Conservation (phyloP, 2,888 invertebrate genomes). For the Piscicola geometra region DNA sequence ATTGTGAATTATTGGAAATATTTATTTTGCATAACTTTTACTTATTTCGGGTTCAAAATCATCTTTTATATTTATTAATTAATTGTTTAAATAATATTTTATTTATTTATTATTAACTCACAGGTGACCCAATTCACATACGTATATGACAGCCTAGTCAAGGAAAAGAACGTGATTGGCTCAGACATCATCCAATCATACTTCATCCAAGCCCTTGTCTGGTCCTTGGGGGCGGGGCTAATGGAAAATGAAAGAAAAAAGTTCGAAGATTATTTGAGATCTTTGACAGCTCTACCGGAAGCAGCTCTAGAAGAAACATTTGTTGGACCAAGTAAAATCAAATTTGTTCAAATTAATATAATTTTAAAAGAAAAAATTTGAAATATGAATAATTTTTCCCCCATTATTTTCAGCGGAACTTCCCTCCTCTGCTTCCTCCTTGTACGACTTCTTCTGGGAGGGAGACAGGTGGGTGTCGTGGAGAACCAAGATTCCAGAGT, state of each 20-base stretch:
- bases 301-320: no score
- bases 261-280: constrained; percentile 77
- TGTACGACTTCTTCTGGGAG: constrained; percentile 79
- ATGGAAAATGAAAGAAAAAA: constrained; percentile 66
- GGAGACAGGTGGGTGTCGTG: constrained; percentile 75
- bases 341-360: no score
- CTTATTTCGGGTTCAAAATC: no score
- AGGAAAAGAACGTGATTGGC: constrained; percentile 47
- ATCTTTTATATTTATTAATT: no score
- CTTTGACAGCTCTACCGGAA: constrained; percentile 65
- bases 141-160: constrained; percentile 69
- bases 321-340: no score
- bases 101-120: not conserved
- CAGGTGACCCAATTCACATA: constrained; percentile 75
- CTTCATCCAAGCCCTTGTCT: constrained; percentile 72
- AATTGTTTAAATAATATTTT: no score
- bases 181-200: constrained; percentile 65
- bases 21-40: no score
- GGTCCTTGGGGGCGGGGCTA: constrained; percentile 76
- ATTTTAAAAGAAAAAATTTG: no score
- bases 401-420: constrained; percentile 70
- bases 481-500: constrained; percentile 73
- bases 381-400: no score
- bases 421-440: constrained; percentile 67
- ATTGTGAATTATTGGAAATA: no score